Evolutionary conservation across 2,888 invertebrate species (phyloP), one percentile per base, ranked within the genome.

Genomic region (Drosophila colorata): DNA sequence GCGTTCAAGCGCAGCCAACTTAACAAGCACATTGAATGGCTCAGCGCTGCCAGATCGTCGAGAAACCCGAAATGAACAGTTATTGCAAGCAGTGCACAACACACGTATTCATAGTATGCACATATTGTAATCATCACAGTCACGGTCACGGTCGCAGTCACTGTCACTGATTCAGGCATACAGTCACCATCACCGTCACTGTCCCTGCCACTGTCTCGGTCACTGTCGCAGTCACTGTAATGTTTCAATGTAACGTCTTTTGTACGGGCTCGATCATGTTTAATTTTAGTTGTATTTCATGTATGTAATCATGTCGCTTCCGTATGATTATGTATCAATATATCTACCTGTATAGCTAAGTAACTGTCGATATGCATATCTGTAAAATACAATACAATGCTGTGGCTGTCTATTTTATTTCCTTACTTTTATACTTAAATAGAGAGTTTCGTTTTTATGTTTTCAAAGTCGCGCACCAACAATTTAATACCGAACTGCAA

Each of bases 1-100:
- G 25, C 35, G 8, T 16, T 4, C 6, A 11, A 31, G 20, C 23
- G 33, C 53, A 43, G 33, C 43, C 53, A 53, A 53, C 43, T 43
- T 33, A 60, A 23, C 16, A 33, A 11, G 11, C 14, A 28, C 16
- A n/a, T n/a, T n/a, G n/a, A n/a, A n/a, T n/a, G n/a, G n/a, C n/a
- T n/a, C n/a, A 43, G 43, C 14, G 20, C 11, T 52, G 41, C 41
- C 20, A 35, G 20, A 20, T 60, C 33, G 52, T 20, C n/a, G 23
- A 28, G n/a, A 44, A 44, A 20, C 20, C 37, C 5, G 6, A 38
- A 69, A 69, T 57, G 48, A 60, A 57, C 60, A 43, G 74, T 68
- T 67, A 20, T 13, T 40, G 44, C 38, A 38, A 40, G 63, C 53
- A 52, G 66, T 41, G n/a, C 28, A 47, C 16, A 25, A 33, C 44